Conservation (phyloP, 2,113 vertebrate species). For the Actenoides lindsayi region DNA sequence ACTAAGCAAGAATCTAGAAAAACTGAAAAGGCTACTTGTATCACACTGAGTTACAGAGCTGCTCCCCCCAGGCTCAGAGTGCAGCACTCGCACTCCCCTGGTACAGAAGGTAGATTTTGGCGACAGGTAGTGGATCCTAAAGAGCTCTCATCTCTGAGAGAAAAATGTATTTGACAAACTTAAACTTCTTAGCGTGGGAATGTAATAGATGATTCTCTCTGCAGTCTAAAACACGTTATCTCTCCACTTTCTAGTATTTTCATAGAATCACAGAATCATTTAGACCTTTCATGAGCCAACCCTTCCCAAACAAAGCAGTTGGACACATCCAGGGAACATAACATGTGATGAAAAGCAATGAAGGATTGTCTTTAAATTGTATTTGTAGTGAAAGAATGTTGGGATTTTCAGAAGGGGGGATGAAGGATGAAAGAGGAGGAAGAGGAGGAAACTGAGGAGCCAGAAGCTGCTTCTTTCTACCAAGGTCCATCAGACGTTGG, state of each 20-base stretch:
- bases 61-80: background rate
- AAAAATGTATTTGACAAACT: background rate
- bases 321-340: background rate
- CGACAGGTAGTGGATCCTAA: background rate
- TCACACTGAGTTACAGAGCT: background rate
- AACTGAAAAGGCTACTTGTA: background rate
- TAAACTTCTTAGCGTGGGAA: background rate
- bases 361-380: background rate
- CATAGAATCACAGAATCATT: background rate
- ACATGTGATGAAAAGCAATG: background rate
- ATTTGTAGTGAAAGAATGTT: background rate
- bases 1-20: constrained; percentile 47
- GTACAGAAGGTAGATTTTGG: background rate
- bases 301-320: background rate
- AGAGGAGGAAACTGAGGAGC: background rate
- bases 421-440: background rate
- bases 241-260: background rate
- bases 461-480: background rate
- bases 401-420: background rate
- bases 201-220: background rate
- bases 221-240: background rate
- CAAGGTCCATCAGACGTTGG: background rate
- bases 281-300: background rate
- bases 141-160: background rate
- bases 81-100: background rate